Evolutionary conservation across 1,140 invertebrate species (phyloP), one percentile per base, ranked within the genome.

Genomic region (Plutomurus gul): DNA sequence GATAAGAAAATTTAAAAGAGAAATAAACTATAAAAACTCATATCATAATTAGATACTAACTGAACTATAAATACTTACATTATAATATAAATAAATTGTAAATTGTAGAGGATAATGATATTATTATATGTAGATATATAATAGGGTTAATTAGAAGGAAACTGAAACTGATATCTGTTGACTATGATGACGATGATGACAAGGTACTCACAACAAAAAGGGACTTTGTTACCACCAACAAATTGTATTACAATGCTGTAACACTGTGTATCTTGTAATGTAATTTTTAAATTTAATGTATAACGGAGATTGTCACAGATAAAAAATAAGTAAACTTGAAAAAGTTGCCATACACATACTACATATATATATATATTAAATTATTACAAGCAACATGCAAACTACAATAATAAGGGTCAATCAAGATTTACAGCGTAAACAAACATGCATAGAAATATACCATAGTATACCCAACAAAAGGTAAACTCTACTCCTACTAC

Each of bases 121-220:
- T 43, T 43, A 43, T 10, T 13, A 43, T 43, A 43, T 43, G 11
- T 43, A 65, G 30, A 65, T 27, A 65, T 65, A 56, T 51, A 25
- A 60, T 30, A n/a, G n/a, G n/a, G n/a, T n/a, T n/a, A n/a, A 65
- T n/a, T 65, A 51, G n/a, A 33, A 65, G 13, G 56, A 65, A 65
- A 65, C 56, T 65, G 56, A 65, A 33, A 65, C 56, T 65, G 56
- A 33, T 65, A 65, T 65, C 56, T 65, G 56, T 65, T 65, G 56
- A 65, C 56, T 30, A 60, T 60, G 51, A 60, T 60, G 51, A 56
- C 30, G 51, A 65, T 65, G 56, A 65, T 65, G 25, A 65, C 56
- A 65, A 65, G 56, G 56, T 65, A 65, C 27, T 65, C 56, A 33
- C 30, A 65, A 25, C 30, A 13, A 65, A 65, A 65, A 30, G 27